A percentile compares a stretch with the other conserved stretches of the same genome.
These are phyloP conservation scores for Lampris incognitus DNA, from an alignment of 2,113 vertebrate genomes.

Conservation along the genomic window DNA sequence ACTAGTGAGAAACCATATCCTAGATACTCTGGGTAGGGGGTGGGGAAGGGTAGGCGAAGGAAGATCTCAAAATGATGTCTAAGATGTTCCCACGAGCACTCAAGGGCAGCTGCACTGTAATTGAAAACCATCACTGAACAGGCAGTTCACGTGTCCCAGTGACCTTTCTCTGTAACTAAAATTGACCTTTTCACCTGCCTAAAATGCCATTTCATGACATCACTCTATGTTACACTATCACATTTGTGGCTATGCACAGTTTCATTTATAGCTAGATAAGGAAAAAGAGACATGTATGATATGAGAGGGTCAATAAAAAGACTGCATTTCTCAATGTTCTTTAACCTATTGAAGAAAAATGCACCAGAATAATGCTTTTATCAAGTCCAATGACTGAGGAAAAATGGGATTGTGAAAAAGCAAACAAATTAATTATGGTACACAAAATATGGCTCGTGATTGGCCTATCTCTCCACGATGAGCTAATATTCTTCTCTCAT, in stretches of 20 bases:
- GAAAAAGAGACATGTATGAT: too few species aligned
- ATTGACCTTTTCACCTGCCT: constrained; percentile 76
- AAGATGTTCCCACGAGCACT: constrained; percentile 75
- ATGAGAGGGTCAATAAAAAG: too few species aligned
- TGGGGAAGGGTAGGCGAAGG: constrained; percentile 3
- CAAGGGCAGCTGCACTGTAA: constrained; percentile 81
- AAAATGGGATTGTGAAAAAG: neutral
- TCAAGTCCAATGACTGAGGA: constrained; percentile 22
- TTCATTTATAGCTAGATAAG: neutral
- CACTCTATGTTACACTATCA: constrained; percentile 27
- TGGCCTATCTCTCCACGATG: constrained; percentile 1
- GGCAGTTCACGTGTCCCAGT: constrained; percentile 76
- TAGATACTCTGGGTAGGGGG: constrained; percentile 38
- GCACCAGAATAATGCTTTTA: neutral
- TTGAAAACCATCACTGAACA: constrained; percentile 74
- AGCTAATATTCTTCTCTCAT: neutral
- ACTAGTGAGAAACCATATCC: constrained; percentile 60
- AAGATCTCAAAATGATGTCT: constrained; percentile 44
- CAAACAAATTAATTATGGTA: neutral
- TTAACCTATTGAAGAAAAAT: neutral
- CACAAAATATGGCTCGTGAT: neutral
- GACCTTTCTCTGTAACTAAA: constrained; percentile 75
- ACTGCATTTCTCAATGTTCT: neutral
- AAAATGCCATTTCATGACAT: constrained; percentile 54
- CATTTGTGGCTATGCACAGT: neutral